Percentiles rank a stretch among this genome's conserved stretches.
Evolutionary conservation across 2,888 invertebrate species (phyloP).

Genomic region (Athrips mouffetella): DNA sequence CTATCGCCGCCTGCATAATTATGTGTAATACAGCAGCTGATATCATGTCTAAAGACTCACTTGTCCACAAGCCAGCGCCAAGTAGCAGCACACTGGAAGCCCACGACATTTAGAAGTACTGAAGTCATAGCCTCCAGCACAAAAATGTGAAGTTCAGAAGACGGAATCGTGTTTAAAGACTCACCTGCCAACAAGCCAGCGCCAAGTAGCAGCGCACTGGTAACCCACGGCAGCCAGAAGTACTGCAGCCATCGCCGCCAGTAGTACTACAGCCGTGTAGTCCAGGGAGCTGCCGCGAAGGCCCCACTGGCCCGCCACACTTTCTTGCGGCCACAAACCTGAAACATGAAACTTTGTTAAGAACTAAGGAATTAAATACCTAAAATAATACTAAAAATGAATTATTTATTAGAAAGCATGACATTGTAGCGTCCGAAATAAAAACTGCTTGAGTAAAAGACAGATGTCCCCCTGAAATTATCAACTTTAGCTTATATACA

Average conservation of each 20-base stretch:
- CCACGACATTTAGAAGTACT: constrained; percentile 83
- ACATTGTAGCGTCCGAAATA: too few species aligned
- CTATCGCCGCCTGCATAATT: too few species aligned
- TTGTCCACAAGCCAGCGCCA: constrained; percentile 84
- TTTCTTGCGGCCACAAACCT: constrained; percentile 65
- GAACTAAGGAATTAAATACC: background rate
- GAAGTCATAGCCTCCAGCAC: constrained; percentile 81
- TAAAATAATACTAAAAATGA: too few species aligned
- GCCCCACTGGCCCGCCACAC: constrained; percentile 54
- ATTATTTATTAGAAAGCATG: too few species aligned
- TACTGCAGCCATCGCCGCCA: constrained; percentile 82
- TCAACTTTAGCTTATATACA: too few species aligned
- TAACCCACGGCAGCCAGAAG: constrained; percentile 84
- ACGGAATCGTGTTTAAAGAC: too few species aligned
- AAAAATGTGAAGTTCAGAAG: too few species aligned
- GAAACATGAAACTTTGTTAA: background rate
- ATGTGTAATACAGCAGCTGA: too few species aligned
- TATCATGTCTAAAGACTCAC: too few species aligned
- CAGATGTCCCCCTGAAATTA: too few species aligned
- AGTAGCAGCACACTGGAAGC: constrained; percentile 84
- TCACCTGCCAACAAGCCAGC: constrained; percentile 81
- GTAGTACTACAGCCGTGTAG: constrained; percentile 78
- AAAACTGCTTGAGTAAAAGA: too few species aligned
- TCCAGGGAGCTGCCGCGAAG: constrained; percentile 70
- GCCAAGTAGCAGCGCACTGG: constrained; percentile 86